Evolutionary conservation across 2,888 invertebrate genomes (phyloP), one percentile per base, ranked within the genome.

Genomic region (Rutpela maculata): DNA sequence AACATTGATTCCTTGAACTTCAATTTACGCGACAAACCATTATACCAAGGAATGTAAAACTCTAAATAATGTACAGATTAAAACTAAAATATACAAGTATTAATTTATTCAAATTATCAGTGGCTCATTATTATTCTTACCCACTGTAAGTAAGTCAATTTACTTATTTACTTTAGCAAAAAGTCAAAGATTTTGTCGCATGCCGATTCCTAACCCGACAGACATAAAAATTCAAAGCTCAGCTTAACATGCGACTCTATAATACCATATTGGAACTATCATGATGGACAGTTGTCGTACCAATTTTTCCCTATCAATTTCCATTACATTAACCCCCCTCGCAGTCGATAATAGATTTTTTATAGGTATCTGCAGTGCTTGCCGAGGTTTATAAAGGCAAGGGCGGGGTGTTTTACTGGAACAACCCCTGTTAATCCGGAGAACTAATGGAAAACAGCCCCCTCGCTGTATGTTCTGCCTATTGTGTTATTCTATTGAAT

Each of bases 401-500:
- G 81, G 83, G 85, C 83, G 84, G 81, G 80, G 80, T 80, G 78
- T 80, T 83, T 82, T 80, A 76, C 77, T 80, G 84, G 85, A 84
- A 84, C 85, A 84, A 83, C 85, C 85, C 87, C 84, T 84, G 84
- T 83, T 87, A 87, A 87, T 87, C 87, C 87, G 84, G 72, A 31
- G 84, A 84, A 85, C 87, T 88, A 88, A 87, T 87, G 87, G 87
- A 87, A 88, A 86, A 86, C 87, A 85, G 83, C 85, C 87, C 87
- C 86, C 85, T 85, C 83, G 85, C 82, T 85, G 83, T 84, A 83
- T 86, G 88, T 86, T 86, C 87, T 85, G 85, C 85, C 87, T 85
- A 87, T 88, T 88, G 87, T 89, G 87, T 87, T 87, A 84, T 87
- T 87, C 85, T 86, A 88, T 86, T 88, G 88, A 88, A 88, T 88